Base-by-base conservation (phyloP, 2,797 vertebrate species). In the Huso huso region DNA sequence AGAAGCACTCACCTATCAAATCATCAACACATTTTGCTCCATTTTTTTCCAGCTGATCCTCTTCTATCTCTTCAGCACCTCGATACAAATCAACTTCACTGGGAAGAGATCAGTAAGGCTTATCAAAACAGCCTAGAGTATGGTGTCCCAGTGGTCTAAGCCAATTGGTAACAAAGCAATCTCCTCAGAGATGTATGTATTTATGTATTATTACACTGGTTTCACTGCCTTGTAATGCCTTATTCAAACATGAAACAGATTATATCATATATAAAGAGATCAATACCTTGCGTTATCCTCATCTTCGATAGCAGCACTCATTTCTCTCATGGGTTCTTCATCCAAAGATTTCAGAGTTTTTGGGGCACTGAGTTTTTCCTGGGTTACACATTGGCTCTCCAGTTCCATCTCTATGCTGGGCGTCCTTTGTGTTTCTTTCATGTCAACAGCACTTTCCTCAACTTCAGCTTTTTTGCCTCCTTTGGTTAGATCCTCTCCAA, bases 81-180 rank as follows among this genome's bases (percentile, higher is more conserved):
- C 91, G 85, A 81, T 98, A 97, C 74, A 99, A 79, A 77, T 97
- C 94, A 83, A 94, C 92, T 63, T 91, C 92, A 11, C 93, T 97
- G 78, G 66, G 81, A 66, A 71, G 65, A 68, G 10, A 67, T 1
- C 23, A 37, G 2, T 37, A 37, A 37, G 4, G 2, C 23, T 37
- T 37, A 37, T 37, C 23, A 37, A 37, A 37, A 37, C 4, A 37
- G 23, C 23, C 68, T 23, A 61, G 10, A 62, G 63, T 49, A 49
- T n/a, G 49, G 49, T 49, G 50, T 50, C 11, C 52, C 63, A 64
- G 63, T 12, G 49, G 11, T 10, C 12, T 52, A 50, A 6, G 50
- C 6, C n/a, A 50, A 23, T 15, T 4, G 51, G 23, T 49, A 2
- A 15, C 23, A 37, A 37, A 37, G 23, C 8, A n/a, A 1, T 60